Evolutionary conservation across 2,113 vertebrate genomes (phyloP), one percentile per base, ranked within the genome.

Genomic region (Spilogale gracilis): DNA sequence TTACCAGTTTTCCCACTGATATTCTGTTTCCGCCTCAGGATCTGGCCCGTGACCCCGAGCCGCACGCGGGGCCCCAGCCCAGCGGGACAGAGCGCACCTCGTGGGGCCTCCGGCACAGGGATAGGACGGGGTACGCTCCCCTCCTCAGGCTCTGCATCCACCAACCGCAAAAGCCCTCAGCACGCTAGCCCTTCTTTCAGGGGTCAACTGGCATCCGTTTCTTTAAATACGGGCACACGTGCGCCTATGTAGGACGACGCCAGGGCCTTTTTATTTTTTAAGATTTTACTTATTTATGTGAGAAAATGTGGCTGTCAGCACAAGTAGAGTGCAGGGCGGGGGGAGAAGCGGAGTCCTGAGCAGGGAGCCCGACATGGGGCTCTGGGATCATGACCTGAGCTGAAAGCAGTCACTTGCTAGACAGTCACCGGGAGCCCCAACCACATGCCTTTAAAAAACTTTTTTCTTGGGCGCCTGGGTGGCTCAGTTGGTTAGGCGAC

Each of bases 11-110:
- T 16, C 67, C 48, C 38, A 43, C 13, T 2, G 21, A 32, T 2
- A 3, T 0, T 38, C 14, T 14, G 1, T 50, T 16, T 4, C 43
- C 3, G 11, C 45, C 0, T 0, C 6, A 27, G 73, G 25, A 27
- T 12, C 43, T 3, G 11, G 43, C 73, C 71, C 43, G 13, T 3
- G 5, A 74, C 7, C 25, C 12, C 20, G 7, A 43, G 45, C 7
- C 0, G 73, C 73, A 8, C 11, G 1, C 0, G 16, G 23, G 23
- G 23, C 73, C 73, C 6, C 6, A 25, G 73, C 45, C 45, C 25
- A 3, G 45, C 25, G 13, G n/a, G 17, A 9, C 67, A 16, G 65
- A 0, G n/a, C 67, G 38, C n/a, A 38, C n/a, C 17, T 3, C 3
- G 16, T 2, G 3, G 65, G 14, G 65, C 30, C 30, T 6, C 67